phyloP scores from a whole-genome alignment of 2,797 vertebrate genomes.

The Semaprochilodus insignis region DNA sequence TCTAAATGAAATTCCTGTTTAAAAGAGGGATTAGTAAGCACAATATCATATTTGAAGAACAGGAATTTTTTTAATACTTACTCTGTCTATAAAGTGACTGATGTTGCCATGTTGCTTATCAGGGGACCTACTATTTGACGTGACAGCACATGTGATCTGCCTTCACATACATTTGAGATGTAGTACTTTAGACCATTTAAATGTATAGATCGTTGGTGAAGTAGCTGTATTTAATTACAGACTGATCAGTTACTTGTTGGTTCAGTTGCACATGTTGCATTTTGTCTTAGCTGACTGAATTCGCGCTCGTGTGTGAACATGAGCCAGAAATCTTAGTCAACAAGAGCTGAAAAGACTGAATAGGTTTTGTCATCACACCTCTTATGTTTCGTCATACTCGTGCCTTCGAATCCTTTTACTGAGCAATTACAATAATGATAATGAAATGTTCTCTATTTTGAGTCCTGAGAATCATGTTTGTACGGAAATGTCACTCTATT shows the following conservation, averaged over 20 bases:
- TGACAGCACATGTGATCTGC: background rate
- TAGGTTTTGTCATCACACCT: background rate
- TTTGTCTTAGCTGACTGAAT: background rate
- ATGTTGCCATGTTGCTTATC: background rate
- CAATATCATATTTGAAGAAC: conserved; percentile 24
- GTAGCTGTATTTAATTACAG: background rate
- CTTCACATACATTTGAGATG: background rate
- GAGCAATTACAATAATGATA: conserved; percentile 43
- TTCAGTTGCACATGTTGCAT: background rate
- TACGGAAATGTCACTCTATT: conserved; percentile 33
- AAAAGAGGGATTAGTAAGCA: conserved; percentile 31
- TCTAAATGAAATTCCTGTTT: background rate
- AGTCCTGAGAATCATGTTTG: conserved; percentile 38
- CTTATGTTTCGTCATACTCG: conserved; percentile 35
- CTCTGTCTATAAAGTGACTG: background rate
- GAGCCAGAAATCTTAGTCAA: background rate
- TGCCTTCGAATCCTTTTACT: conserved; percentile 51
- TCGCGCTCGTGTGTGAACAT: background rate
- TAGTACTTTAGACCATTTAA: background rate
- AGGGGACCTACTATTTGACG: conserved; percentile 16
- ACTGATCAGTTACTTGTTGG: background rate
- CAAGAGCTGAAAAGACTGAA: conserved; percentile 29
- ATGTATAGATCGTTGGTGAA: background rate
- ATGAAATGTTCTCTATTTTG: conserved; percentile 33
- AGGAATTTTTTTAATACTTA: background rate